Evolutionary conservation across 2,113 vertebrate species (phyloP).

Genomic region (Prietella phreatophila): DNA sequence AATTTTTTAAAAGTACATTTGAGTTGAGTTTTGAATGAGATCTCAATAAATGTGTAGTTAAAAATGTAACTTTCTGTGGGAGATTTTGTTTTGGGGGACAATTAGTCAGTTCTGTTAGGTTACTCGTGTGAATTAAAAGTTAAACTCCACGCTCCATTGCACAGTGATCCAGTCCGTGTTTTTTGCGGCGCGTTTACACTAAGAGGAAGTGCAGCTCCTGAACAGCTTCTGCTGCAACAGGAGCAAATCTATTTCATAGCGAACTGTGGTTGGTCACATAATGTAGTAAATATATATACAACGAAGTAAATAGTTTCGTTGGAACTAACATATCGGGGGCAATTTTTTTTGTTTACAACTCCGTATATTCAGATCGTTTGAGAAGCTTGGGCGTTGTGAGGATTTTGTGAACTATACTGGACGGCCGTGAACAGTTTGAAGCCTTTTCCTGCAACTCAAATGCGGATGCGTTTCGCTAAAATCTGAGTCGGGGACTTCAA

Average conservation of each 20-base stretch:
- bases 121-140: not conserved
- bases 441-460: slow-evolving; percentile 48
- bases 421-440: slow-evolving; percentile 46
- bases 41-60: not conserved
- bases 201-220: slow-evolving; percentile 51
- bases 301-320: slow-evolving; percentile 7
- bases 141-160: not conserved
- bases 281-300: not conserved
- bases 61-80: not conserved
- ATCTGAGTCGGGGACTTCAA: slow-evolving; percentile 43
- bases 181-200: slow-evolving; percentile 19
- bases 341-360: not conserved
- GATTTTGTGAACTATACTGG: slow-evolving; percentile 34
- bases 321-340: not conserved
- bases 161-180: slow-evolving; percentile 13
- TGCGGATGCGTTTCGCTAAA: slow-evolving; percentile 54
- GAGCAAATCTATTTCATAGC: slow-evolving; percentile 34
- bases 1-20: not conserved
- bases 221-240: slow-evolving; percentile 22
- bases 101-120: not conserved
- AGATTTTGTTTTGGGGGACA: not conserved
- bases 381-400: not conserved
- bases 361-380: not conserved
- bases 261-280: slow-evolving; percentile 1
- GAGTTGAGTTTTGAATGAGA: not conserved